Percentiles rank a stretch among this genome's conserved stretches.
phyloP scores from a whole-genome alignment of 1,140 invertebrate genomes.

The Sminthurides bifidus region DNA sequence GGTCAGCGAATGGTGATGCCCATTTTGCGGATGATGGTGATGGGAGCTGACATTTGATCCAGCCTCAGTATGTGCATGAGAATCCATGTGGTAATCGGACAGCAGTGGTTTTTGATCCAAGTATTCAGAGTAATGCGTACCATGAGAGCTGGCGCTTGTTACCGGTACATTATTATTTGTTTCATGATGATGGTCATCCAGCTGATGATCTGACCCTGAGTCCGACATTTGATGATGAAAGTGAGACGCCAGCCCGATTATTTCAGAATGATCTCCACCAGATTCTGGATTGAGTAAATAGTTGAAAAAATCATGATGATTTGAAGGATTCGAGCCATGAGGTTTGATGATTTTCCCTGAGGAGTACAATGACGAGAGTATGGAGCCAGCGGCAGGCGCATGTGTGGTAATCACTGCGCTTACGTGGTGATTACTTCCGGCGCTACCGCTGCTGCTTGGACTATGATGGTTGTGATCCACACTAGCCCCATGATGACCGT shows the following conservation, averaged over 20 bases:
- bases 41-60: not conserved
- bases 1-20: no score
- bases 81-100: not conserved
- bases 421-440: no score
- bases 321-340: no score
- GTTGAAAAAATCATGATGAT: not conserved
- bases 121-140: conserved; percentile 5
- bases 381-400: no score
- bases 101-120: conserved; percentile 14
- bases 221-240: not conserved
- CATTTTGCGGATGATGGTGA: conserved; percentile 7
- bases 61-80: not conserved
- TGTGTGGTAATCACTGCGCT: no score
- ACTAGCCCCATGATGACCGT: not conserved
- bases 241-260: not conserved
- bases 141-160: no score
- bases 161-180: conserved; percentile 5
- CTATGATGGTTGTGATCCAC: not conserved
- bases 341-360: no score
- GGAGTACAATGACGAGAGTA: no score
- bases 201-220: not conserved
- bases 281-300: conserved; percentile 1
- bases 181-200: not conserved
- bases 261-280: not conserved
- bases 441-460: not conserved